Evolutionary conservation across 2,113 vertebrate genomes (phyloP).

Genomic region (Callithrix jacchus): DNA sequence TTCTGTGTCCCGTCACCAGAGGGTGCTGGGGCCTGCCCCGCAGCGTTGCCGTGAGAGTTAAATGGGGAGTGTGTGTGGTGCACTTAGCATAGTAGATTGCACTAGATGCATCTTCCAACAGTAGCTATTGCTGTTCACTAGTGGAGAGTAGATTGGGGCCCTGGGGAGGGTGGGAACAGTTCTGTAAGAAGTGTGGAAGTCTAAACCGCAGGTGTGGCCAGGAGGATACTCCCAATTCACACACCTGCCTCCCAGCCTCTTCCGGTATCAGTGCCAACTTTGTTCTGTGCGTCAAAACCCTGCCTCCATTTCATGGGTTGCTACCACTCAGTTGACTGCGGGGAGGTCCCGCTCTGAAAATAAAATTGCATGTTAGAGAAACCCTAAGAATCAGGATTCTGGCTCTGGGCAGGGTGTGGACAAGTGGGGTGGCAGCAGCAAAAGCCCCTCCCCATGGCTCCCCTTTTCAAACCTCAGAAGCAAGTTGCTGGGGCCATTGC

Average conservation of each 20-base stretch:
- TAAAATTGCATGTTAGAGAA: background rate
- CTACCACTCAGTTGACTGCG: background rate
- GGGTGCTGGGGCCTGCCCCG: background rate
- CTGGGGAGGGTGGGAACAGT: background rate
- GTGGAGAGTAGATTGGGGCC: background rate
- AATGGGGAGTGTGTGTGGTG: fast-evolving
- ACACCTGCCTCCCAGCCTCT: background rate
- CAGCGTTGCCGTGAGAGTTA: background rate
- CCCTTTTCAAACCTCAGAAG: background rate
- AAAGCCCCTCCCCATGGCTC: background rate
- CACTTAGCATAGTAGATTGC: background rate
- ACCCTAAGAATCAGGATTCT: background rate
- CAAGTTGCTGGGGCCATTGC: background rate
- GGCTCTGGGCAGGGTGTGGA: background rate
- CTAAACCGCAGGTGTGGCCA: background rate
- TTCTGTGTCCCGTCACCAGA: background rate
- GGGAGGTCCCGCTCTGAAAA: background rate
- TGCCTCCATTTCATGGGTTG: constrained; percentile 27
- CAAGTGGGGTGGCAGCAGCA: fast-evolving
- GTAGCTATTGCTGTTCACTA: background rate
- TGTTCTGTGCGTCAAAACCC: background rate
- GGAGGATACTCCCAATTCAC: too few relatives aligned
- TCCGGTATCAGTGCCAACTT: background rate
- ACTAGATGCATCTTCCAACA: background rate
- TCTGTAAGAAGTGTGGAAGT: background rate